Base-by-base conservation (phyloP, 2,888 invertebrate species). In the Brachypalpus laphriformis region DNA sequence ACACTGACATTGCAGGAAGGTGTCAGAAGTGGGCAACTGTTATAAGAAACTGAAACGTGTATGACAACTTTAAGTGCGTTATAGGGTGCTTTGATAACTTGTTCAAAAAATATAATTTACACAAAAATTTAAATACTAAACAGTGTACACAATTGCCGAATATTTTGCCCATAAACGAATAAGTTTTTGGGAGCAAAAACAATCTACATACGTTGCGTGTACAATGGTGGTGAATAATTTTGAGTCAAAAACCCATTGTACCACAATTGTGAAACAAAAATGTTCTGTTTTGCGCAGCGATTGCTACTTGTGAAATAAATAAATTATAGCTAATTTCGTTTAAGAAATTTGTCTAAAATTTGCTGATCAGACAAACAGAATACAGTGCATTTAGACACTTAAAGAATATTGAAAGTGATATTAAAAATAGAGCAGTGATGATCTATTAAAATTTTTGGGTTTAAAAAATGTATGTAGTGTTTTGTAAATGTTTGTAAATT, bases 401-500 rank as follows among this genome's bases (percentile, higher is more conserved):
- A 28, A 47, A 66, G 25, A 40, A 22, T 45, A 22, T 54, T 56
- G 14, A 54, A 56, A 81, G 42, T 59, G 61, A 28, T 31, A 16
- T 59, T 37, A 54, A 34, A 31, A 51, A 25, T 40, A 40, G 51
- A 66, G 14, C n/a, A 51, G 25, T 25, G 51, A 51, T 51, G 42
- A 28, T 47, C 34, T 22, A 34, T 61, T 61, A 6, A 25, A 42
- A 20, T 54, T 51, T 7, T 31, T 54, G 54, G 47, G 61, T 68
- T 56, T 20, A 37, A 63, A n/a, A 75, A 56, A 59, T 72, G 61
- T 72, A 42, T 86, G 57, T 83, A 51, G 74, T 78, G 66, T 75
- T 51, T 85, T 86, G 76, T 81, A 81, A 81, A 77, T 76, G 70
- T 76, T 80, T 71, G 75, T 81, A 76, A 81, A 71, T 76, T 76